Conservation (phyloP, 2,113 vertebrate species). For the Leucoraja erinaceus region DNA sequence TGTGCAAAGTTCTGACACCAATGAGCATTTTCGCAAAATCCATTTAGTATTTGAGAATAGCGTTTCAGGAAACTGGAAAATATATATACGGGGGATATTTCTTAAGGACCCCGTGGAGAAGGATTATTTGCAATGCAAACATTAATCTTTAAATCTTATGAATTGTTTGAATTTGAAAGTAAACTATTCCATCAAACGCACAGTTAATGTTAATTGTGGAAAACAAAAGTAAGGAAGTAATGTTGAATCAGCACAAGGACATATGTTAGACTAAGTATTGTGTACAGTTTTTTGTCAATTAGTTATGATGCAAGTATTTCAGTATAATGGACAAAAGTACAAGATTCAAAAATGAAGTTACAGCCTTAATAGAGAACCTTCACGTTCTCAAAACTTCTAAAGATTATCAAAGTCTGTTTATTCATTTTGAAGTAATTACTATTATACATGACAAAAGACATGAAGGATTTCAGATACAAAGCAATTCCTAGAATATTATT, state of each 20-base stretch:
- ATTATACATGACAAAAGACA: neutral
- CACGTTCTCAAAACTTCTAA: neutral
- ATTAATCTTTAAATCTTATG: neutral
- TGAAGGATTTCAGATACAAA: too few relatives aligned
- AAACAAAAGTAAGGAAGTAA: neutral
- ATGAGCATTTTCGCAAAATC: slow-evolving; percentile 1
- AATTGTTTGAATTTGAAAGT: slow-evolving; percentile 9
- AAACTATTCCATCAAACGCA: neutral
- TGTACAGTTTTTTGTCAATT: neutral
- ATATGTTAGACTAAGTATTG: neutral
- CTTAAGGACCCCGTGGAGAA: neutral
- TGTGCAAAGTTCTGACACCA: neutral
- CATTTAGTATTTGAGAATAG: neutral
- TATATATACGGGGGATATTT: neutral
- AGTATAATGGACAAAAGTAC: neutral
- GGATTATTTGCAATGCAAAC: slow-evolving; percentile 23
- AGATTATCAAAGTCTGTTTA: neutral
- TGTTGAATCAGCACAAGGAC: neutral
- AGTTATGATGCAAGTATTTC: neutral
- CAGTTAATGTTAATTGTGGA: neutral
- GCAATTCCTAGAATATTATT: too few relatives aligned
- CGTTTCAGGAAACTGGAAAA: neutral
- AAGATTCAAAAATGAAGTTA: neutral
- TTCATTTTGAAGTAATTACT: neutral
- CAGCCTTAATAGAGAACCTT: neutral